Conservation (phyloP, 1,140 invertebrate genomes). For the Akabosia matsudoensis region DNA sequence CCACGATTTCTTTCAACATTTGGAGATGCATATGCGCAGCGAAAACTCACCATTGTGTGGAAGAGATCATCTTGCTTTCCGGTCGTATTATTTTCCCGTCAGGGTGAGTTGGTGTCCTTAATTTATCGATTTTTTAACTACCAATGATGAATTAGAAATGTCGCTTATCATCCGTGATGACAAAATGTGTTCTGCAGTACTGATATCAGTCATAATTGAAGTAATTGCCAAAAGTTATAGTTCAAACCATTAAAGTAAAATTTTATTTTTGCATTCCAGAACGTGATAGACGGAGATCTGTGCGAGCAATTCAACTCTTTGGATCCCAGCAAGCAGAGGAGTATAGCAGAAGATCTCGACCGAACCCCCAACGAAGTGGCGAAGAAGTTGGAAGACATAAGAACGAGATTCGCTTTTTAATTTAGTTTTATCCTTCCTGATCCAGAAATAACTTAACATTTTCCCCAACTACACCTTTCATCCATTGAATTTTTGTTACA, state of each 20-base stretch:
- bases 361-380: constrained; percentile 93
- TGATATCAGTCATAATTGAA: not conserved
- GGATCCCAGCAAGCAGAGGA: constrained; percentile 88
- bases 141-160: not conserved
- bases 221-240: not conserved
- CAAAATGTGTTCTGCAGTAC: not conserved
- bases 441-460: not conserved
- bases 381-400: constrained; percentile 89
- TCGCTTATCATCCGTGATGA: not conserved
- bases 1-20: constrained; percentile 97
- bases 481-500: not conserved
- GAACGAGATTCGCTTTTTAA: constrained; percentile 93
- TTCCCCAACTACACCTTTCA: no score
- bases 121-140: not conserved
- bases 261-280: constrained; percentile 60
- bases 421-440: not conserved
- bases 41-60: constrained; percentile 96
- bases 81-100: constrained; percentile 96
- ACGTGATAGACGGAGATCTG: constrained; percentile 97
- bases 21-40: constrained; percentile 99
- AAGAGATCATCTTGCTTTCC: constrained; percentile 92
- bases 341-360: constrained; percentile 90
- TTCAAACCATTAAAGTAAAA: not conserved
- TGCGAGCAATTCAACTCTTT: constrained; percentile 99
- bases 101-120: constrained; percentile 63